Base-by-base conservation (phyloP, 2,113 vertebrate genomes). In the Seriola rivoliana region DNA sequence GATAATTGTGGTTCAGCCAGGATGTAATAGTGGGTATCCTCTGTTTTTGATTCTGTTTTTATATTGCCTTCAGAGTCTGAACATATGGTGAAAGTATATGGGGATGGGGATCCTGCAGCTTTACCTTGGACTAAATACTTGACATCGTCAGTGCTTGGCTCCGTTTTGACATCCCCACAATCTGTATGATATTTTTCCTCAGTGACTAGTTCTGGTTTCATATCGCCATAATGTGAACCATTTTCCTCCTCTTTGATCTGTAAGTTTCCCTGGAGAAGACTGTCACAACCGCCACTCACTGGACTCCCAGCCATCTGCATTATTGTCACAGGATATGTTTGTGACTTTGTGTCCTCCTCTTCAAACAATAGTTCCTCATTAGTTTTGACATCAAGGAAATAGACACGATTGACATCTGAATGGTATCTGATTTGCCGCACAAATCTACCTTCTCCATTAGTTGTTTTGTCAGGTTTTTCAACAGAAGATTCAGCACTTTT, bases 181-280 rank as follows among this genome's bases (percentile, higher is more conserved):
- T 13, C 65, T 21, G 50, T 21, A 38, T 8, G 1, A 16, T 58
- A 38, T 10, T 21, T 8, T 40, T 75, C 5, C 9, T 14, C 29
- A 8, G 17, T 16, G 13, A 52, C 23, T 3, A 3, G 23, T 34
- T 78, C 74, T 55, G 21, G 10, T 62, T 34, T 36, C 4, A 72
- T 23, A 58, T 29, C 1, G 0, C 23, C 54, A 64, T 50, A 57
- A 42, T 58, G 3, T 64, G 77, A n/a, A 48, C 46, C 4, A 14
- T 25, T 17, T 6, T 58, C 44, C 42, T 83, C 85, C 23, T 73
- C 38, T 69, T 73, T 66, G 25, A 70, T 55, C 8, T 76, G 38
- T 3, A 65, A 3, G 40, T 77, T 52, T 54, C 50, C 52, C 6
- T 67, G 32, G 12, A 74, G 60, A 75, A 19, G 60, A 25, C n/a